These are phyloP conservation scores for Trachops cirrhosus DNA, from an alignment of 2,797 vertebrate genomes.

Conservation along the genomic window DNA sequence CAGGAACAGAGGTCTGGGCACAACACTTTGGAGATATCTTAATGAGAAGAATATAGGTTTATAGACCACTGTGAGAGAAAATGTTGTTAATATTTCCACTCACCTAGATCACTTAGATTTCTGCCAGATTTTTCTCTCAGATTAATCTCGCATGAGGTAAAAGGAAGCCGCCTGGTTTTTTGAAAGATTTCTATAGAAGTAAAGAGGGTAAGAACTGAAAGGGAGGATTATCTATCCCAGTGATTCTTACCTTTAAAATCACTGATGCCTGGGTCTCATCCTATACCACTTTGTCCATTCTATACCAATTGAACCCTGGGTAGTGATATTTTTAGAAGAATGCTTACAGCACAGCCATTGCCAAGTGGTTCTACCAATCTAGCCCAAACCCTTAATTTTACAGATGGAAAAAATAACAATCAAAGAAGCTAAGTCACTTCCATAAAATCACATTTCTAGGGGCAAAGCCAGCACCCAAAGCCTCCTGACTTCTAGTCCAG, in stretches of 20 bases:
- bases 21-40: background rate
- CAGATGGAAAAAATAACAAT: background rate
- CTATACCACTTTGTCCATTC: background rate
- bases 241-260: conserved; percentile 1
- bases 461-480: background rate
- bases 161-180: background rate
- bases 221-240: background rate
- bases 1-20: background rate
- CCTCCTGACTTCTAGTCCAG: background rate
- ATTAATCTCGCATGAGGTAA: background rate
- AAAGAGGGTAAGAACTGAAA: background rate
- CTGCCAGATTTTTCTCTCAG: background rate
- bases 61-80: background rate
- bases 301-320: background rate
- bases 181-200: background rate
- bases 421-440: background rate
- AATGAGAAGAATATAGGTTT: background rate
- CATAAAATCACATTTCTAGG: background rate
- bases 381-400: background rate
- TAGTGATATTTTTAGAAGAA: background rate
- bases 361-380: background rate
- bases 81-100: background rate
- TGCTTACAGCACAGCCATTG: background rate
- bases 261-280: background rate
- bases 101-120: background rate